These are phyloP conservation scores for Gastrophysa polygoni DNA, from an alignment of 2,888 invertebrate genomes.

Conservation along the genomic window DNA sequence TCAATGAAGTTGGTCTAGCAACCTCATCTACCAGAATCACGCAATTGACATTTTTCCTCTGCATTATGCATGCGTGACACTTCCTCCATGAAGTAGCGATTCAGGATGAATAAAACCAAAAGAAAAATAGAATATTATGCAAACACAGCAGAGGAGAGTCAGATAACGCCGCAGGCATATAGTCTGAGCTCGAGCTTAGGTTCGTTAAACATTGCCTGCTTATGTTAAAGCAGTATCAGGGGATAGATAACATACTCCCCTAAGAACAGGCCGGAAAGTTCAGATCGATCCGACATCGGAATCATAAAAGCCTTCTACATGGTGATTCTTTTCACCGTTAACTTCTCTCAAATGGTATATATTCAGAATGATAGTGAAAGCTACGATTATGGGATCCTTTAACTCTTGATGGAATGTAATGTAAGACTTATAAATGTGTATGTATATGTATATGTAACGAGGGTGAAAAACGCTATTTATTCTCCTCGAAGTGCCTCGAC, in stretches of 20 bases:
- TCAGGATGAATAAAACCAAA: not conserved
- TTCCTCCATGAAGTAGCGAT: not conserved
- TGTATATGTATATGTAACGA: too few relatives aligned
- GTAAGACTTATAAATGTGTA: too few relatives aligned
- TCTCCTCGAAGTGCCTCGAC: too few relatives aligned
- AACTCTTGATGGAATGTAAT: too few relatives aligned
- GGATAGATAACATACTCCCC: not conserved
- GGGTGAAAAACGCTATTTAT: too few relatives aligned
- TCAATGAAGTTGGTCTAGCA: not conserved
- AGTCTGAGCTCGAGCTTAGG: not conserved
- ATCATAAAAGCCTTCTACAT: not conserved
- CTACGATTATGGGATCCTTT: too few relatives aligned
- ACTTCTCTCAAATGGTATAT: not conserved
- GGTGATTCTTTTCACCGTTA: not conserved
- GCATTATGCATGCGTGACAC: not conserved
- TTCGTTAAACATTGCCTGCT: not conserved
- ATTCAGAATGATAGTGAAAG: not conserved
- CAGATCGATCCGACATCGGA: not conserved
- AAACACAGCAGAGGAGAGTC: not conserved
- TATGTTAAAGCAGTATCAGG: not conserved
- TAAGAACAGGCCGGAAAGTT: not conserved
- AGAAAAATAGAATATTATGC: not conserved
- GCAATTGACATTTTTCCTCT: not conserved
- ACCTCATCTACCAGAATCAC: not conserved
- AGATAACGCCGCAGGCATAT: conserved; percentile 1